Evolutionary conservation across 2,888 invertebrate genomes (phyloP), one percentile per base, ranked within the genome.

Genomic region (Tetragnatha montana): DNA sequence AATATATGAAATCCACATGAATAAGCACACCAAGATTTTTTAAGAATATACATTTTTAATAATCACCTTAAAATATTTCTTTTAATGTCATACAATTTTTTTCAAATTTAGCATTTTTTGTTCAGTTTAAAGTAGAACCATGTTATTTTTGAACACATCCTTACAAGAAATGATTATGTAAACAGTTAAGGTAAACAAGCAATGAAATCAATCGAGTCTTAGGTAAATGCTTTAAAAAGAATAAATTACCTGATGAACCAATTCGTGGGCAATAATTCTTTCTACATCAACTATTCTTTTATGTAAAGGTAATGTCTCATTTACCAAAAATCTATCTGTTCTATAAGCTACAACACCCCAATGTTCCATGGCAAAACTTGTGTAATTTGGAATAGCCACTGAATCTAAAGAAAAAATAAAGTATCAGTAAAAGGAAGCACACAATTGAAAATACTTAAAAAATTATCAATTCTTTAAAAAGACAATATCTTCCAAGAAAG

Each of bases 331-430:
- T 17, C 78, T 69, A 6, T 71, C 21, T 51, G 68, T 75, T 0
- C 81, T 83, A 51, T 89, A 91, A 0, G 94, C 94, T n/a, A 95
- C 94, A 60, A 95, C 92, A n/a, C 95, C 95, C 95, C 95, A 95
- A 92, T 95, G 95, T 92, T 94, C 94, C 94, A 94, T 95, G 94
- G 2, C 97, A 96, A 96, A 97, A 3, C 97, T 96, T 83, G 96
- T 95, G 93, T 98, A 98, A 93, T 98, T 98, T 0, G 98, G 98
- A 88, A 98, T 94, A 0, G 97, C 98, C n/a, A 97, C 96, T 97
- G 98, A 97, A 93, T 98, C 98, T 91, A 78, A n/a, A 86, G 76
- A 49, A 50, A 73, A 68, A 73, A 49, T 7, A 17, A 6, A 60
- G 4, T 10, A 60, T 14, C 60, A 60, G 60, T 14, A 60, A 8